A percentile compares a stretch with the other conserved stretches of the same genome.
Evolutionary conservation across 2,888 invertebrate genomes (phyloP).

Genomic region (Sthenelais limicola): DNA sequence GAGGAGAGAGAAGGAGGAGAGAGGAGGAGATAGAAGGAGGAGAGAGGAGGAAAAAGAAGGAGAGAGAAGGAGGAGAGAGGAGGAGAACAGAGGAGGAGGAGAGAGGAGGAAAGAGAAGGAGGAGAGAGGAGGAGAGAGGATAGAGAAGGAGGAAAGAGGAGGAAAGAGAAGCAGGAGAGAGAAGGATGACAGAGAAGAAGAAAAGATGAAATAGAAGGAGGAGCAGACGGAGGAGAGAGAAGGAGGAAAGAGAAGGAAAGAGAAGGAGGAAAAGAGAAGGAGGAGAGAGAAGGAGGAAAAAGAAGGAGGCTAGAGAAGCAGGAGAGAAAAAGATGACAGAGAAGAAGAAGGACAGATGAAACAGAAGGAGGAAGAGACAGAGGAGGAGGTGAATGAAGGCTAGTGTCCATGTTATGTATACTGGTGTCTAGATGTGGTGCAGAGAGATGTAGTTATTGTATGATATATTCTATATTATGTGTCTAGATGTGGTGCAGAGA

Average conservation of each 20-base stretch:
- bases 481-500: no score
- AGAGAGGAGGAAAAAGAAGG: no score
- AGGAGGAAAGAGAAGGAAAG: neutral
- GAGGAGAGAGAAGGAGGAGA: neutral
- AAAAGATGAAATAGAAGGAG: neutral
- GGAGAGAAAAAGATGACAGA: neutral
- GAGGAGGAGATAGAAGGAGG: neutral
- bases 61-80: neutral
- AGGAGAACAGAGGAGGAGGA: neutral
- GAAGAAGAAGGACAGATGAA: neutral
- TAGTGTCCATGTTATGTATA: no score
- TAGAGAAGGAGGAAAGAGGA: neutral
- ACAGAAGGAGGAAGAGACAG: neutral
- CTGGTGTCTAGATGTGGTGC: no score
- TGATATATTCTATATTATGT: no score
- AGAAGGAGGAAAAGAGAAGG: neutral
- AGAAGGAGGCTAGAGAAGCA: neutral
- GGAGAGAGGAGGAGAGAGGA: neutral
- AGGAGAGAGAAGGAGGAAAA: neutral
- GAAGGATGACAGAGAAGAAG: neutral
- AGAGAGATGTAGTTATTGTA: no score
- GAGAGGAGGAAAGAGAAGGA: neutral
- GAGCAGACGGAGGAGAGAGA: neutral
- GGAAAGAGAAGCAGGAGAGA: neutral
- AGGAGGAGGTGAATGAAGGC: constrained; percentile 2